phyloP scores from a whole-genome alignment of 2,797 vertebrate genomes.

The Ceryle rudis region DNA sequence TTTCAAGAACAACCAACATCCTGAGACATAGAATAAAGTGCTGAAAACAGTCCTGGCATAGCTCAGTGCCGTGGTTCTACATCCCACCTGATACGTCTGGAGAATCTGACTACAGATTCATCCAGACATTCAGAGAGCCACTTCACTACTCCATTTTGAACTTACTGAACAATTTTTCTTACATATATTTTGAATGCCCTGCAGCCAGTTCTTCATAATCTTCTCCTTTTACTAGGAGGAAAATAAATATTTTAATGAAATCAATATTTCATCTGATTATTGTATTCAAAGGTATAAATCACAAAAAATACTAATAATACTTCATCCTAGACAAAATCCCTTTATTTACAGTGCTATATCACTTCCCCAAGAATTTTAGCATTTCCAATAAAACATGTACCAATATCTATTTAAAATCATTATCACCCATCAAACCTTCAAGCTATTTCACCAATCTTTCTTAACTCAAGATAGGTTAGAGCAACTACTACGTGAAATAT shows the following conservation, averaged over 20 bases:
- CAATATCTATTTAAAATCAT: background rate
- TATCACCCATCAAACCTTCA: background rate
- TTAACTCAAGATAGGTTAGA: background rate
- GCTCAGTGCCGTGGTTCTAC: background rate
- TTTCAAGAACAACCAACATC: background rate
- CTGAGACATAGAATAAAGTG: accelerated
- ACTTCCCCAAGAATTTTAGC: background rate
- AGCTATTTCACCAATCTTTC: background rate
- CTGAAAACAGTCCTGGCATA: background rate
- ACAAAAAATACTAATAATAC: background rate
- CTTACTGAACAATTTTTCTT: background rate
- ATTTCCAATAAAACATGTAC: background rate
- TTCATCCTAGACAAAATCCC: background rate
- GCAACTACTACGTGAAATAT: background rate
- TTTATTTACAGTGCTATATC: background rate
- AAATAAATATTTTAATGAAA: background rate
- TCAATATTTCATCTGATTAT: background rate
- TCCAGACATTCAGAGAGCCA: background rate
- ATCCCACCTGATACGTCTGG: accelerated
- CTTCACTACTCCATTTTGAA: background rate
- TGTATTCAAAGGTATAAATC: background rate
- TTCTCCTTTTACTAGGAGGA: background rate
- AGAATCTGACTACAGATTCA: background rate
- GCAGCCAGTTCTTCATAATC: background rate
- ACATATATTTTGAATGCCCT: background rate